Base-by-base conservation (phyloP, 2,888 invertebrate genomes). In the Drosophila falleni region DNA sequence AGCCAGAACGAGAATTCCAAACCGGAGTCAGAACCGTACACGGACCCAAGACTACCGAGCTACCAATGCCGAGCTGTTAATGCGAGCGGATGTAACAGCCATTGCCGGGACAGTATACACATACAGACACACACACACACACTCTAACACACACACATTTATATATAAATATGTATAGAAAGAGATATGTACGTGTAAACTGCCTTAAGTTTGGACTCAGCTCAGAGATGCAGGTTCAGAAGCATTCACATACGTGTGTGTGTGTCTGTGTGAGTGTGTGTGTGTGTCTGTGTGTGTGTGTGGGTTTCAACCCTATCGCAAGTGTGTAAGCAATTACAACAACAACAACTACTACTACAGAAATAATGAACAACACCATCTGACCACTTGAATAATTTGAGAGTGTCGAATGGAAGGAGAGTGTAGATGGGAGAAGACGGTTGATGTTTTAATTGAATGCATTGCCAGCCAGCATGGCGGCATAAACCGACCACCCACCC, bases 311-410 rank as follows among this genome's bases (percentile, higher is more conserved):
- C 83, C 87, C 87, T 78, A 68, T 87, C 63, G 71, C 76, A 73
- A 81, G 77, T 73, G 74, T 78, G 69, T 67, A 56, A 67, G 76
- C 61, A 74, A 71, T 79, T 76, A 79, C 76, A 79, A 55, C 73
- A 73, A 66, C 67, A 77, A 65, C 29, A 78, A 64, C 61, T 63
- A 76, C 19, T 19, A 19, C 82, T 86, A 80, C 51, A 61, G 78
- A 72, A 80, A 86, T 85, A 87, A 86, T 85, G 86, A 85, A 87
- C 86, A 86, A 88, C 85, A 86, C 85, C 88, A 88, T 86, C 83
- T 86, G 85, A 86, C 85, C 85, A 86, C 85, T 86, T 86, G 85
- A 88, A 88, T 84, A 86, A 88, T 86, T 86, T 67, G 49, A 71
- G 71, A 63, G 70, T 65, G 78, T 60, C 70, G 61, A 61, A 58